Base-by-base conservation (phyloP, 2,797 vertebrate genomes). In the Acestrorhynchus altus region DNA sequence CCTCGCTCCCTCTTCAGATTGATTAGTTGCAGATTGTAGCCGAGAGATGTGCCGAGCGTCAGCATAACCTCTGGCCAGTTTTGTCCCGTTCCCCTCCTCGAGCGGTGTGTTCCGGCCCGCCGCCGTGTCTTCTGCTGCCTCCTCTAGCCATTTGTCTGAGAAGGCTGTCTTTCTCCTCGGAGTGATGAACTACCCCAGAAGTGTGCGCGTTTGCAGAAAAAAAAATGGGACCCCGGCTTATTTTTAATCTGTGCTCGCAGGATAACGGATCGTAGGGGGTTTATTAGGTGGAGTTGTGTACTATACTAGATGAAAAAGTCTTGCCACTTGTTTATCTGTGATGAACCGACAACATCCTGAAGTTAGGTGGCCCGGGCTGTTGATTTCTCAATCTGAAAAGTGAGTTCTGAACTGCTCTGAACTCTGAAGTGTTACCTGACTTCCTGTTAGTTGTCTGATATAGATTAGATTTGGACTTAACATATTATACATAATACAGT, bases 121-220 rank as follows among this genome's bases (percentile, higher is more conserved):
- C 81, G 88, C 87, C 90, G 88, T 91, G 83, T 91, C 90, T 87
- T 84, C 88, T 83, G 87, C 89, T 83, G 86, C 90, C 92, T 89
- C 91, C 87, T 86, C 83, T 85, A 88, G 86, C 90, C 88, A 92
- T 93, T 93, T 87, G 89, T 94, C 91, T 93, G 91, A 88, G 89
- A 88, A 90, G 89, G 88, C 90, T 91, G 91, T 91, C 89, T 92
- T 86, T 91, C 85, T 87, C 89, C 90, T 91, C 87, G 90, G 89
- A 91, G 91, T 94, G 93, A 94, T 94, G 90, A 94, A 94, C 90
- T 91, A 88, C 91, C 88, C 86, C 88, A 89, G 89, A 94, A 93
- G 9, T 44, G 63, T 65, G 39, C n/a, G 12, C 20, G 63, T 65
- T 42, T 44, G 39, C 65, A 67, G 42, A 51, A 91, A 90, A 87